Evolutionary conservation across 2,888 invertebrate genomes (phyloP), one percentile per base, ranked within the genome.

Genomic region (Orthosia cruda): DNA sequence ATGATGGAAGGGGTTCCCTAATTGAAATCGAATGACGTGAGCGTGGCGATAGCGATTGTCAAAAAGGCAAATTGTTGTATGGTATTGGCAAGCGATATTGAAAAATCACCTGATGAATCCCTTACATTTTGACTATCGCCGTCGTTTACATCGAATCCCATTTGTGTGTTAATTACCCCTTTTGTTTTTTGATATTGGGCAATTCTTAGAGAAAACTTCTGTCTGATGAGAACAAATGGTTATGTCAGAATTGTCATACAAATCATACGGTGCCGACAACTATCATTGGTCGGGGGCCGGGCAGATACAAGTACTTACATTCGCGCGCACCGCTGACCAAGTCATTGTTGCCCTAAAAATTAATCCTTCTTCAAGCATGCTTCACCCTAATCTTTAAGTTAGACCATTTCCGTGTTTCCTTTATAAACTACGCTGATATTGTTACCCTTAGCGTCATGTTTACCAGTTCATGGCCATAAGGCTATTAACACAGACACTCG

Each of bases 401-500:
- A 2, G 65, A 15, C 2, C 20, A 32, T 50, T 23, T 20, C 9
- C 4, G 4, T 11, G 0, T 50, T 45, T 16, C 40, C 20, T 50
- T 40, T 11, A 23, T n/a, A 2, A 18, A 12, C 15, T 49, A 9
- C 26, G 18, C 45, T 45, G 61, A 12, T 45, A n/a, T 12, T 23
- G 47, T 58, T 52, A 15, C 40, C 18, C 16, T 20, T 40, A 32
- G 11, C 54, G 23, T 59, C 64, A 79, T 83, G 63, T 64, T 64
- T 65, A 68, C n/a, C 11, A 79, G 80, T 84, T 84, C 80, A 79
- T 11, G 83, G 64, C 23, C 45, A 63, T 9, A 0, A 47, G n/a
- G 23, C 52, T 64, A 62, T 50, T 62, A 57, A 50, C 55, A 55
- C 20, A 47, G n/a, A n/a, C 20, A 3, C 32, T 23, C 32, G 11